Evolutionary conservation across 2,888 invertebrate species (phyloP).

Genomic region (Nomada lathburiana): DNA sequence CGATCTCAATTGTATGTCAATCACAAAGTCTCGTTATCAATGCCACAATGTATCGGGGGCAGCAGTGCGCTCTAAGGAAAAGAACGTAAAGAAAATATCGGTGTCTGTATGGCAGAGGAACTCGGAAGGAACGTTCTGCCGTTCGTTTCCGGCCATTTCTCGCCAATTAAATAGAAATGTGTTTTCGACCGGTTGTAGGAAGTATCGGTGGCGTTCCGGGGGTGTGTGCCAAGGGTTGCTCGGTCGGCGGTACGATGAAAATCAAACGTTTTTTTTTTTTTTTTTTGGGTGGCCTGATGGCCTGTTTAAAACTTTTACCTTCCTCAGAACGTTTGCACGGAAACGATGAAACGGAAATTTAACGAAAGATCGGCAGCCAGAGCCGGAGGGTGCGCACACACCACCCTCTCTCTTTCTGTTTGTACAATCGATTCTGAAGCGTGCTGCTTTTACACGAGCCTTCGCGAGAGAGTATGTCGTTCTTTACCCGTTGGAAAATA

Average conservation of each 20-base stretch:
- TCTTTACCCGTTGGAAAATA: conserved; percentile 55
- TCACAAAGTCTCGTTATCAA: too few species aligned
- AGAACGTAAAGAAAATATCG: not conserved
- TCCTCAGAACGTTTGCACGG: conserved; percentile 59
- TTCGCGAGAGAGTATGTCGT: conserved; percentile 30
- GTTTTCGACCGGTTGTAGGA: conserved; percentile 13
- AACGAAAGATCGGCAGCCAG: conserved; percentile 67
- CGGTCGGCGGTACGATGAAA: not conserved
- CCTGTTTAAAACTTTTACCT: conserved; percentile 64
- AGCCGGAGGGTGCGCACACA: conserved; percentile 38
- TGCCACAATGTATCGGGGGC: too few species aligned
- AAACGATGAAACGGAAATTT: conserved; percentile 70
- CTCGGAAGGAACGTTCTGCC: not conserved
- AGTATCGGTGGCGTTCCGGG: conserved; percentile 1
- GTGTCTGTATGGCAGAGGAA: not conserved
- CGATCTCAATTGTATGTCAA: too few species aligned
- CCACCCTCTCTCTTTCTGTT: conserved; percentile 66
- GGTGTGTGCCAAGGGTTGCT: not conserved
- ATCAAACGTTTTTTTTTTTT: conserved; percentile 20
- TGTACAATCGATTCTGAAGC: conserved; percentile 77
- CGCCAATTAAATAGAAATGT: conserved; percentile 31
- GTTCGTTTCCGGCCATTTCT: conserved; percentile 11
- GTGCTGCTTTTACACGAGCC: conserved; percentile 69
- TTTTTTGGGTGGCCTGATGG: conserved; percentile 53
- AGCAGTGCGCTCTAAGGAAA: not conserved